Conservation (phyloP, 1,140 invertebrate genomes). For the Zaprionus davidi region DNA sequence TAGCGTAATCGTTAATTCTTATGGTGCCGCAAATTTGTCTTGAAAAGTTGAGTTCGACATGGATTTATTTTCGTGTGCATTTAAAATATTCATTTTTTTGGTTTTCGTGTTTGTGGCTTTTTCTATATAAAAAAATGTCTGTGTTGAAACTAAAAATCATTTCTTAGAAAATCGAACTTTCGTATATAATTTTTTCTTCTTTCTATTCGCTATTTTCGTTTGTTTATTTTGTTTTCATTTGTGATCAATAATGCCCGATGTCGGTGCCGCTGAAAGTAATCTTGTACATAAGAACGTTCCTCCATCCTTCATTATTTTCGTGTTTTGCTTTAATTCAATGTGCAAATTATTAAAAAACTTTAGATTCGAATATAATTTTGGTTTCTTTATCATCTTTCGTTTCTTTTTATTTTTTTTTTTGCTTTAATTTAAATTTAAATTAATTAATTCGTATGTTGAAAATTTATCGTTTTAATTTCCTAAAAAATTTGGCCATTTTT, state of each 20-base stretch:
- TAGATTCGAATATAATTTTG: constrained; percentile 29
- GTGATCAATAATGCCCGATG: constrained; percentile 41
- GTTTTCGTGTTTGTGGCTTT: constrained; percentile 41
- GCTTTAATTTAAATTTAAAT: constrained; percentile 60
- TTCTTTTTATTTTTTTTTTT: constrained; percentile 27
- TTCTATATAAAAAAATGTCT: constrained; percentile 56
- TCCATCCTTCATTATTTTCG: constrained; percentile 19
- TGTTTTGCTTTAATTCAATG: constrained; percentile 43
- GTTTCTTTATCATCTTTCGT: constrained; percentile 7
- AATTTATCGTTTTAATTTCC: constrained; percentile 65
- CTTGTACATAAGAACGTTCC: constrained; percentile 36
- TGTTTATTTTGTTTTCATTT: constrained; percentile 35
- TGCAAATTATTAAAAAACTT: constrained; percentile 69
- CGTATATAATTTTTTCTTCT: constrained; percentile 49
- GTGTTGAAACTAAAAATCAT: constrained; percentile 68
- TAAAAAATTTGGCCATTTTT: constrained; percentile 83
- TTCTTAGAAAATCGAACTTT: constrained; percentile 51
- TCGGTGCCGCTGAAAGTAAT: constrained; percentile 69
- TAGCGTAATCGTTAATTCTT: constrained; percentile 17
- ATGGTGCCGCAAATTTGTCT: constrained; percentile 66
- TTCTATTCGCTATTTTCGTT: constrained; percentile 64
- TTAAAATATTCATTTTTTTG: constrained; percentile 64
- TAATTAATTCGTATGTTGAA: constrained; percentile 52
- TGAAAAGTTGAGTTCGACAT: constrained; percentile 59
- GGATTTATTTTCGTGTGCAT: constrained; percentile 56